Evolutionary conservation across 2,113 vertebrate genomes (phyloP), one percentile per base, ranked within the genome.

Genomic region (Peromyscus maniculatus): DNA sequence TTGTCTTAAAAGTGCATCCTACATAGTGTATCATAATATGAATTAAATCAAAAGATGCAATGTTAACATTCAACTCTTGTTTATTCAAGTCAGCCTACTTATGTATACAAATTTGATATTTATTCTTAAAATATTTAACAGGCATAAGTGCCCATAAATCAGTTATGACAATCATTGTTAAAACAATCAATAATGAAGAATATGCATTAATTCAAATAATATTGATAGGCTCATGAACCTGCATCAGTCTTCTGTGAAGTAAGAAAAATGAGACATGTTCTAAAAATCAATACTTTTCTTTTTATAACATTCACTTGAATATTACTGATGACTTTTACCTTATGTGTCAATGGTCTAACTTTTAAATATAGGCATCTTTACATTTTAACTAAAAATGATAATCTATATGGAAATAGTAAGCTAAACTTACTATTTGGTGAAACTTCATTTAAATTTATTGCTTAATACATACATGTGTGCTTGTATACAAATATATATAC

Each of bases 121-220:
- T 99, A 98, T 98, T 98, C 98, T 98, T 99, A 93, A 99, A 99
- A 99, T 99, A 99, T 99, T 99, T 99, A 99, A 97, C 98, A 98
- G 98, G 98, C 49, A 2, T 98, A 99, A 99, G 98, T 99, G 98
- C 98, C 98, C 99, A 99, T 99, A 99, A 98, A 99, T 99, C 99
- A 99, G 98, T 98, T 99, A 99, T 99, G 99, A 99, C 99, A 99
- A 99, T 98, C 99, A 99, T 98, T 99, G 98, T 99, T 99, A 98
- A 98, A 98, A 91, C 95, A 99, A 99, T 99, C 99, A 98, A 99
- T 99, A 98, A 95, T 97, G 97, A 97, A 98, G 98, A 99, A 99
- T 99, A 99, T 99, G 98, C 98, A 99, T 99, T 99, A 99, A 99
- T 99, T 99, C 98, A 99, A 98, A 99, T 99, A 98, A 98, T 99